Base-by-base conservation (phyloP, 2,888 invertebrate genomes). In the Mycogona germanica region DNA sequence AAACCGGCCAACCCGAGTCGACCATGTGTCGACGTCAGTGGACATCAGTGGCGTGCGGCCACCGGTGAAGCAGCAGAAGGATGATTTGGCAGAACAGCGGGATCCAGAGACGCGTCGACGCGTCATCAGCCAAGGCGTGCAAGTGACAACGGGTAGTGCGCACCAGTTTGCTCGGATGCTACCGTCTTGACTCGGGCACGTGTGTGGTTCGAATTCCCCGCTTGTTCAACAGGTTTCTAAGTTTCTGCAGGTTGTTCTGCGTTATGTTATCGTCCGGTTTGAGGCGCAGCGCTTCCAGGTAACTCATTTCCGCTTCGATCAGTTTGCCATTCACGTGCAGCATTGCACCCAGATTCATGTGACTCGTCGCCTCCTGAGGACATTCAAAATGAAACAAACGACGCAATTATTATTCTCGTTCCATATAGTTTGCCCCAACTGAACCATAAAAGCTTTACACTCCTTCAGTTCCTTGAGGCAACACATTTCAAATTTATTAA, bases 341-440 rank as follows among this genome's bases (percentile, higher is more conserved):
- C 67, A 96, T 95, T 55, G 95, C 95, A 25, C 95, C 96, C 54
- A 93, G 77, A 71, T 96, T 95, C 65, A 92, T 89, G 72, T 92
- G 89, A 55, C 88, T 86, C 61, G 87, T 80, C 0, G 92, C 84
- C 66, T 91, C 87, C 81, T 88, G 23, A 29, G 19, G 14, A 12
- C 28, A 1, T 26, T 25, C 7, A 25, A 1, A 12, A 26, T n/a
- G n/a, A n/a, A n/a, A n/a, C n/a, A n/a, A n/a, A n/a, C n/a, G n/a
- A n/a, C n/a, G n/a, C n/a, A n/a, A n/a, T n/a, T n/a, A n/a, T n/a
- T n/a, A n/a, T n/a, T n/a, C n/a, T n/a, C n/a, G n/a, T n/a, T n/a
- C n/a, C n/a, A n/a, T n/a, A n/a, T n/a, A n/a, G n/a, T n/a, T n/a
- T n/a, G n/a, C n/a, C n/a, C n/a, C n/a, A n/a, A n/a, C n/a, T n/a